Base-by-base conservation (phyloP, 2,113 vertebrate species). In the Ictalurus furcatus region DNA sequence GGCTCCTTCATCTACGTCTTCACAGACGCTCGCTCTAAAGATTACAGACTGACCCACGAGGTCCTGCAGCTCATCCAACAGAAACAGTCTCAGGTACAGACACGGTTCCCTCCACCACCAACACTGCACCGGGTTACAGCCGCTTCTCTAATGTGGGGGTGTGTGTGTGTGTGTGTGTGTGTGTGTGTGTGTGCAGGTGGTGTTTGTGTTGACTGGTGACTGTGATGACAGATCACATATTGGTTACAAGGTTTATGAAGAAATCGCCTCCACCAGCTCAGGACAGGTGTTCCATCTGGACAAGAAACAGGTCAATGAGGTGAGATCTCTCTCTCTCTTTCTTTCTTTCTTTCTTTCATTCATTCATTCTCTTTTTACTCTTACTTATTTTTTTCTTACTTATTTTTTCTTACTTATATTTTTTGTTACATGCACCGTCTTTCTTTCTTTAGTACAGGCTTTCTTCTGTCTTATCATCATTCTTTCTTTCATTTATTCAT, bases 271-370 rank as follows among this genome's bases (percentile, higher is more conserved):
- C 14, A 99, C 98, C 17, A 99, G 98, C 93, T 99, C 98, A 74
- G 98, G 98, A 48, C 98, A 99, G 93, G 96, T 99, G 86, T 99
- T 99, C 92, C 98, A 99, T 92, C 94, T 99, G 90, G 98, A 99
- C 93, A 99, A 99, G 94, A 99, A 97, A 80, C 98, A 99, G 94
- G 98, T 99, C 88, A 99, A 99, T 92, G 98, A 99, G 98, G 98
- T 99, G 94, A 96, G 93, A 21, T 23, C 78, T 8, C 48, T 48
- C 21, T 16, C 61, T 71, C n/a, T 8, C 25, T 8, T 52, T 14
- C 14, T 30, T 80, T 17, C 48, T 54, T 79, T n/a, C 40, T 44
- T 76, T 74, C 19, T 44, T 76, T 73, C 30, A 4, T 78, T 48
- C 4, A 28, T 13, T 78, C 17, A 23, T 11, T 79, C 3, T 76